Percentiles rank a stretch among this genome's conserved stretches.
Conservation (phyloP, 2,113 vertebrate genomes). For the Marmota flaviventris region DNA sequence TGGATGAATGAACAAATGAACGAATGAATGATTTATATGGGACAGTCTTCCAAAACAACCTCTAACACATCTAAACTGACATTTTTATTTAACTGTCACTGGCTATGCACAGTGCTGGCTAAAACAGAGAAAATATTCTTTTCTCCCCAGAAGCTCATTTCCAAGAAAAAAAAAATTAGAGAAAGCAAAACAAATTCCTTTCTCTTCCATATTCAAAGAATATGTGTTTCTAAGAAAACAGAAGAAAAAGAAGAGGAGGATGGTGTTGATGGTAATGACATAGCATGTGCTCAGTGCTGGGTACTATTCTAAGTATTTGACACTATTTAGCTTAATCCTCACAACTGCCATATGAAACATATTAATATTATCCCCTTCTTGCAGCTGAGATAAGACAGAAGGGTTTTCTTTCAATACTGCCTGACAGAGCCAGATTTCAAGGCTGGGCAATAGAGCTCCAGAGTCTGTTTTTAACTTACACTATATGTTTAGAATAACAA, state of each 20-base stretch:
- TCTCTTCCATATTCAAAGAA: slow-evolving; percentile 26
- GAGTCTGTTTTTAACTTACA: not conserved
- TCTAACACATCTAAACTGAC: slow-evolving; percentile 17
- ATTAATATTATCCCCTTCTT: not conserved
- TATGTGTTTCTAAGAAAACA: not conserved
- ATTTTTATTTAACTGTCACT: slow-evolving; percentile 33
- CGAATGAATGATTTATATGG: not conserved
- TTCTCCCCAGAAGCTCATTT: slow-evolving; percentile 27
- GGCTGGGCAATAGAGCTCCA: not conserved
- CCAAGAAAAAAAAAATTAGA: not conserved
- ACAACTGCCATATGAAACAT: not conserved
- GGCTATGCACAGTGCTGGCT: not conserved
- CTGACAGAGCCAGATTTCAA: not conserved
- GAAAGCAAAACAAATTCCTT: slow-evolving; percentile 2
- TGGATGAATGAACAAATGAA: not conserved
- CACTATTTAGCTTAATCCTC: not conserved
- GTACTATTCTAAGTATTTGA: not conserved
- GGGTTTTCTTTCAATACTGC: not conserved
- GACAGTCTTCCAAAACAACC: slow-evolving; percentile 34
- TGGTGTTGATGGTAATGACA: not conserved
- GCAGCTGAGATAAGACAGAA: not conserved
- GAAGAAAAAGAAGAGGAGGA: not conserved
- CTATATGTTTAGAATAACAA: not conserved
- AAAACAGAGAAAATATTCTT: not conserved
- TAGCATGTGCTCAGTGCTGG: not conserved